These are phyloP conservation scores for Suricata suricatta DNA, from an alignment of 2,113 vertebrate genomes.

Conservation along the genomic window DNA sequence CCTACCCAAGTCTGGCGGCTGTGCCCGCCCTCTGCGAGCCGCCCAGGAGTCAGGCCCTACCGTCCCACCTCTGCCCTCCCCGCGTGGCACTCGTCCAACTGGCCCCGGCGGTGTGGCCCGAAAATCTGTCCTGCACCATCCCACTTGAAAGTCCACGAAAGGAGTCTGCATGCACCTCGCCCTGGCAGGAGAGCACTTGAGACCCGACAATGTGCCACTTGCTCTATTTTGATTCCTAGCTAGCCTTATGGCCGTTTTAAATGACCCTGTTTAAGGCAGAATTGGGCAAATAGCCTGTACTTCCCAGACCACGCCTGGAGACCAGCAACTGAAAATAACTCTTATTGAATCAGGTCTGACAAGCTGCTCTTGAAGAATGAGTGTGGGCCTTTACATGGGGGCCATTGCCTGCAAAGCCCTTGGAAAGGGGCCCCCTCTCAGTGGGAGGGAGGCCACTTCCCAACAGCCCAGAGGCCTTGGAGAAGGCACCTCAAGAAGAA, in stretches of 20 bases:
- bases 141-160: not conserved
- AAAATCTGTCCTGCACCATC: no score
- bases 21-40: accelerated
- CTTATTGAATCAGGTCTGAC: not conserved
- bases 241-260: no score
- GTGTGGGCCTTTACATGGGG: accelerated
- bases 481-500: not conserved
- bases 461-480: not conserved
- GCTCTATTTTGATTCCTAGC: not conserved
- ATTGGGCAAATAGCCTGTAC: no score
- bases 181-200: not conserved
- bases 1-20: no score
- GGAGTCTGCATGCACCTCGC: not conserved
- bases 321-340: not conserved
- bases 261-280: not conserved
- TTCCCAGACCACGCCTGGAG: not conserved
- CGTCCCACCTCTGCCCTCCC: not conserved
- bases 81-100: not conserved
- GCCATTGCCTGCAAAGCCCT: no score
- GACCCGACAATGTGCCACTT: not conserved
- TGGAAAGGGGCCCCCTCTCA: not conserved
- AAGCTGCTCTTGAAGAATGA: not conserved
- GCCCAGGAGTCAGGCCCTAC: not conserved
- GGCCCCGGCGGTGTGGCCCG: not conserved
- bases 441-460: not conserved